phyloP scores from a whole-genome alignment of 2,888 invertebrate species.

The Lasioglossum zephyrum region DNA sequence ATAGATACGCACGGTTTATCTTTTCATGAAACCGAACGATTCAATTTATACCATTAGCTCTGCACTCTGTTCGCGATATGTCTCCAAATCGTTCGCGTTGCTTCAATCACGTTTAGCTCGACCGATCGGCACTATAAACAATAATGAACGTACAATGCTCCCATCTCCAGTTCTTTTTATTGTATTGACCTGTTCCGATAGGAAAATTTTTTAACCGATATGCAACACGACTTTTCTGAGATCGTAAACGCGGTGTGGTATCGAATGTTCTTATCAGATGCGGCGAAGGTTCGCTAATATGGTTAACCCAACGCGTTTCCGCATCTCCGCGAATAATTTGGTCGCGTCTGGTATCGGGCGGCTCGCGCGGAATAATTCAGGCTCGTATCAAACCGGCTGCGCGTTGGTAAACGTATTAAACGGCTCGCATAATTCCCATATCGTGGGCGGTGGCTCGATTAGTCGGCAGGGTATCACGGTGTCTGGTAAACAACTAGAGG shows the following conservation, averaged over 20 bases:
- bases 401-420: conserved; percentile 57
- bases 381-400: conserved; percentile 59
- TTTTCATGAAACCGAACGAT: not conserved
- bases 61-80: not conserved
- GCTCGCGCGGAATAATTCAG: conserved; percentile 62
- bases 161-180: not conserved
- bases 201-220: not conserved
- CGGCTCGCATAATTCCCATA: conserved; percentile 67
- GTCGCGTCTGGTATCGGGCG: conserved; percentile 33
- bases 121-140: not conserved
- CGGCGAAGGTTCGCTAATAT: not conserved
- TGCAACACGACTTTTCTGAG: not conserved
- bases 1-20: not conserved
- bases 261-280: not conserved
- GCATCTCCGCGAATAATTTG: conserved; percentile 36
- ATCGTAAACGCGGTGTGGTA: not conserved
- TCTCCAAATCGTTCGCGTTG: not conserved
- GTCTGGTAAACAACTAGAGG: conserved; percentile 41
- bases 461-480: conserved; percentile 37
- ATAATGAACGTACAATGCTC: not conserved
- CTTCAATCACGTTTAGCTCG: not conserved
- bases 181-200: not conserved
- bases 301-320: conserved; percentile 23
- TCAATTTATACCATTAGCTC: not conserved
- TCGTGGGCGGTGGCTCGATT: conserved; percentile 59